These are phyloP conservation scores for Aspidapion aeneum DNA, from an alignment of 2,888 invertebrate genomes.

Conservation along the genomic window DNA sequence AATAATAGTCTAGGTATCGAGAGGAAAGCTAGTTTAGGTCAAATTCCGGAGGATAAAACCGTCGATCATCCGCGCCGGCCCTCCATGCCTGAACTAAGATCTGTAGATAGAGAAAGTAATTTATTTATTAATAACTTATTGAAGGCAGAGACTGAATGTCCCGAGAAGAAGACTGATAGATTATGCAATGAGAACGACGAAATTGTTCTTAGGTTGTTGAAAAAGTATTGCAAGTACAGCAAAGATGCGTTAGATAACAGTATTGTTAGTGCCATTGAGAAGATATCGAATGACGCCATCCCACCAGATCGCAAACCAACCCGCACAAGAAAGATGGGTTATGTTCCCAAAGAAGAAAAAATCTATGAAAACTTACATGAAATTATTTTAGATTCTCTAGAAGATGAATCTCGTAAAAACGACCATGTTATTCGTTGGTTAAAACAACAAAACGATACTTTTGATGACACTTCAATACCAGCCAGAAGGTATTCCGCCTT, in stretches of 20 bases:
- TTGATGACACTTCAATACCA: conserved; percentile 21
- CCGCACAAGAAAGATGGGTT: conserved; percentile 39
- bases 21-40: conserved; percentile 38
- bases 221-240: conserved; percentile 48
- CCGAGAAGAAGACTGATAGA: conserved; percentile 39
- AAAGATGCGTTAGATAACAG: conserved; percentile 43
- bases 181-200: conserved; percentile 44
- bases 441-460: conserved; percentile 42
- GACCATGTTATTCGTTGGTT: conserved; percentile 47
- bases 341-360: conserved; percentile 43
- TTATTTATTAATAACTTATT: conserved; percentile 49
- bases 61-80: conserved; percentile 37
- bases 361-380: conserved; percentile 44
- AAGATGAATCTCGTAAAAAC: conserved; percentile 40
- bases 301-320: conserved; percentile 20
- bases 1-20: conserved; percentile 30
- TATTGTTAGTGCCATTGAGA: conserved; percentile 44
- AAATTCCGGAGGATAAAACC: conserved; percentile 40
- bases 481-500: conserved; percentile 33
- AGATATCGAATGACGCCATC: conserved; percentile 30
- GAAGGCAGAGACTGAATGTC: conserved; percentile 37
- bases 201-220: conserved; percentile 45
- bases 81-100: conserved; percentile 40
- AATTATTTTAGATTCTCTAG: conserved; percentile 38
- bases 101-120: conserved; percentile 37